A percentile compares a stretch with the other conserved stretches of the same genome.
Evolutionary conservation across 2,888 invertebrate genomes (phyloP).

Genomic region (Blastobasis adustella): DNA sequence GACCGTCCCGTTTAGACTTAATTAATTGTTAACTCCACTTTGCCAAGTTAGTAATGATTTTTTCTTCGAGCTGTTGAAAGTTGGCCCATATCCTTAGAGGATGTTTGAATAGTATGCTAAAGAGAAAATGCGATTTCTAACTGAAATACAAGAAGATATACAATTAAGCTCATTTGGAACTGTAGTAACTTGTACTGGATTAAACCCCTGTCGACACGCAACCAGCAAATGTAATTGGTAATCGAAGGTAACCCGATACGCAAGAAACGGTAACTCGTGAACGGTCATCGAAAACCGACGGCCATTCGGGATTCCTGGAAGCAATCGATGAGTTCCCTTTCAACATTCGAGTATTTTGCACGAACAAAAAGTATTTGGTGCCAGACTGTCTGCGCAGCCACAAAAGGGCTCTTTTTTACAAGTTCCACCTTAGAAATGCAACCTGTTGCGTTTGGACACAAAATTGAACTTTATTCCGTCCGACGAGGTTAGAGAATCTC

Average conservation of each 20-base stretch:
- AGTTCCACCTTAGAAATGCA: slow-evolving; percentile 63
- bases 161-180: too few relatives aligned
- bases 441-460: slow-evolving; percentile 24
- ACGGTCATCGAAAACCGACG: background rate
- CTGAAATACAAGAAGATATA: too few relatives aligned
- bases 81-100: too few relatives aligned
- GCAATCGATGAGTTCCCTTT: slow-evolving; percentile 41
- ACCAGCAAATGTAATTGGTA: slow-evolving; percentile 5
- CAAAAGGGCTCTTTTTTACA: slow-evolving; percentile 59
- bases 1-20: background rate
- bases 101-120: too few relatives aligned
- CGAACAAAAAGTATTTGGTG: slow-evolving; percentile 62
- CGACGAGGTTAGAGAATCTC: slow-evolving; percentile 26
- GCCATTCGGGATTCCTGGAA: slow-evolving; percentile 48
- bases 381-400: slow-evolving; percentile 66
- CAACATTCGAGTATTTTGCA: slow-evolving; percentile 42
- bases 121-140: too few relatives aligned
- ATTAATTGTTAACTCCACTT: too few relatives aligned
- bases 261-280: slow-evolving; percentile 4
- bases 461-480: slow-evolving; percentile 32
- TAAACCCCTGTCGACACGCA: too few relatives aligned
- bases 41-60: too few relatives aligned
- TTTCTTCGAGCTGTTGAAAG: too few relatives aligned
- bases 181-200: too few relatives aligned
- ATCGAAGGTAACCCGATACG: background rate